These are phyloP conservation scores for Setophaga kirtlandii DNA, from an alignment of 2,113 vertebrate genomes.

Conservation along the genomic window DNA sequence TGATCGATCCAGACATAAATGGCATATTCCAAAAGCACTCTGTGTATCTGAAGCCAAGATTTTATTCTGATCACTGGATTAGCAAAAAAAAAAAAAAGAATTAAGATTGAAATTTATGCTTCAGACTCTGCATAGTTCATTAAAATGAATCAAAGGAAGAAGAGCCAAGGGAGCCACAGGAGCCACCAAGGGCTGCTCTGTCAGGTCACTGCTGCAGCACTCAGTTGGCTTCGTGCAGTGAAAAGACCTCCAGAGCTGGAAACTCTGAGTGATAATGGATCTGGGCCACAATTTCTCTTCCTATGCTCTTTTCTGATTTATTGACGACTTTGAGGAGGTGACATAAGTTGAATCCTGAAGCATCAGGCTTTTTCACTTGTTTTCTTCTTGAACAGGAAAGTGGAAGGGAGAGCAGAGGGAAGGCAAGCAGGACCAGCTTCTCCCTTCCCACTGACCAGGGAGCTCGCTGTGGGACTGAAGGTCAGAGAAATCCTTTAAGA, in stretches of 20 bases:
- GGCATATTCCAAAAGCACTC: neutral
- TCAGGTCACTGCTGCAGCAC: neutral
- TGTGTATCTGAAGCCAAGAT: neutral
- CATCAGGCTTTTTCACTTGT: neutral
- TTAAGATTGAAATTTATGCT: neutral
- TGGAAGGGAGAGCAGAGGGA: neutral
- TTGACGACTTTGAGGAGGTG: neutral
- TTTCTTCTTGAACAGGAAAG: neutral
- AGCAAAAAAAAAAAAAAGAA: neutral
- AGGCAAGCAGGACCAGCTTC: neutral
- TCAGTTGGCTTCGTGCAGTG: neutral
- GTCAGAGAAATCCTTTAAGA: neutral
- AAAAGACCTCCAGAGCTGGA: neutral
- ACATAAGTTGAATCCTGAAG: neutral
- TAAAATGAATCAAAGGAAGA: conserved; percentile 14
- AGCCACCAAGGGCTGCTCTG: neutral
- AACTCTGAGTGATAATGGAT: neutral
- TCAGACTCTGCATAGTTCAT: neutral
- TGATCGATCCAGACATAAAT: neutral
- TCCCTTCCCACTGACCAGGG: neutral
- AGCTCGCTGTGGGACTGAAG: neutral
- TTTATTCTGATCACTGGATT: neutral
- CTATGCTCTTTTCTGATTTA: neutral
- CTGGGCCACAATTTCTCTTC: neutral
- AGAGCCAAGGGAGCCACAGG: neutral